Percentiles rank a stretch among this genome's conserved stretches.
These are phyloP conservation scores for Diplodus sargus DNA, from an alignment of 2,797 vertebrate genomes.

Conservation along the genomic window DNA sequence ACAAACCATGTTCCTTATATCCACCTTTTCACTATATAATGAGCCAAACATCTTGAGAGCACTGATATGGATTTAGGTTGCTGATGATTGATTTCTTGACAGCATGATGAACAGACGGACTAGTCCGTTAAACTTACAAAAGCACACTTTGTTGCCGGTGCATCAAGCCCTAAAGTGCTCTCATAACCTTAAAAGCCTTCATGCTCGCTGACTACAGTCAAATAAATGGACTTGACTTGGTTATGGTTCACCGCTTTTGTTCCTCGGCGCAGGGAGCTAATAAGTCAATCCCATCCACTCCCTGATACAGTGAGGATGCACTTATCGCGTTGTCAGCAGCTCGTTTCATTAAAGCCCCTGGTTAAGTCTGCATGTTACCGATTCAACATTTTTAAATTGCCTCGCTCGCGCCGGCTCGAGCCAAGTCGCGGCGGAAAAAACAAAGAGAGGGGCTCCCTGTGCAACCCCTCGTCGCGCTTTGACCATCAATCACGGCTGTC, in stretches of 20 bases:
- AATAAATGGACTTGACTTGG: slow-evolving; percentile 69
- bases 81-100: slow-evolving; percentile 59
- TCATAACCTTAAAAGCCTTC: slow-evolving; percentile 75
- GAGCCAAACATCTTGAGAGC: slow-evolving; percentile 55
- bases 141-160: slow-evolving; percentile 53
- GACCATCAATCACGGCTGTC: slow-evolving; percentile 81
- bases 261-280: slow-evolving; percentile 61
- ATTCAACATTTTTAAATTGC: slow-evolving; percentile 79
- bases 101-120: slow-evolving; percentile 59
- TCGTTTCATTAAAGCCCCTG: slow-evolving; percentile 68
- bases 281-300: slow-evolving; percentile 74
- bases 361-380: slow-evolving; percentile 76
- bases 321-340: slow-evolving; percentile 79
- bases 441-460: slow-evolving; percentile 63
- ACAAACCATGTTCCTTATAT: slow-evolving; percentile 2
- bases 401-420: slow-evolving; percentile 30
- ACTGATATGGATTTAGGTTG: slow-evolving; percentile 40
- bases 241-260: slow-evolving; percentile 71
- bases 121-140: slow-evolving; percentile 60
- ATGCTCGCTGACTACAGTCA: slow-evolving; percentile 65
- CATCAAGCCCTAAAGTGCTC: slow-evolving; percentile 58
- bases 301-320: slow-evolving; percentile 66
- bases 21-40: slow-evolving; percentile 42
- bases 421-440: slow-evolving; percentile 53
- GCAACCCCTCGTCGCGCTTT: slow-evolving; percentile 53